phyloP scores from a whole-genome alignment of 2,113 vertebrate species.

The Pogona vitticeps region DNA sequence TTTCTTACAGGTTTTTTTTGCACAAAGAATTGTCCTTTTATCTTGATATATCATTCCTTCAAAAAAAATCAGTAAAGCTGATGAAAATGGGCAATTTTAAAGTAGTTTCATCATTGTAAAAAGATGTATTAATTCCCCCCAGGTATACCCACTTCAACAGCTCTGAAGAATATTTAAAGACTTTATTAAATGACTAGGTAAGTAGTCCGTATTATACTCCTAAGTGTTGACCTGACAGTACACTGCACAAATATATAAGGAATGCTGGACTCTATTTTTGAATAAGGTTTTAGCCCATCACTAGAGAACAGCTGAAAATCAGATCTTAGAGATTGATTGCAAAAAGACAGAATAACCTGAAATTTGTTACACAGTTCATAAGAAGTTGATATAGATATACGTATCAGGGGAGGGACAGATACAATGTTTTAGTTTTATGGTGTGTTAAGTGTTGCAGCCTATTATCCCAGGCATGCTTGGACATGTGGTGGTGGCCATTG shows the following conservation, averaged over 20 bases:
- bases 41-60: neutral
- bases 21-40: neutral
- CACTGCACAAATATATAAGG: neutral
- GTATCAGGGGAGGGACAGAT: too few relatives aligned
- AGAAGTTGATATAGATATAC: neutral
- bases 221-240: neutral
- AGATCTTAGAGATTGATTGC: too few relatives aligned
- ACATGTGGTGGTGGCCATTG: neutral
- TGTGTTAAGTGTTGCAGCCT: neutral
- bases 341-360: too few relatives aligned
- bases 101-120: neutral
- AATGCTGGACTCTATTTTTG: neutral
- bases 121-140: slow-evolving; percentile 18
- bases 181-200: slow-evolving; percentile 24
- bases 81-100: neutral
- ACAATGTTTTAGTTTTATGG: neutral
- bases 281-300: neutral
- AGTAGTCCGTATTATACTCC: neutral
- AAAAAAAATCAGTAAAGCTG: neutral
- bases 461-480: too few relatives aligned
- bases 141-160: neutral
- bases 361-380: neutral
- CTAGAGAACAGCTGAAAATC: neutral
- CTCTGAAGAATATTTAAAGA: slow-evolving; percentile 21
- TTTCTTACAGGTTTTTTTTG: neutral